A percentile compares a stretch with the other conserved stretches of the same genome.
phyloP scores from a whole-genome alignment of 2,888 invertebrate species.

The Ophion obscuratus region DNA sequence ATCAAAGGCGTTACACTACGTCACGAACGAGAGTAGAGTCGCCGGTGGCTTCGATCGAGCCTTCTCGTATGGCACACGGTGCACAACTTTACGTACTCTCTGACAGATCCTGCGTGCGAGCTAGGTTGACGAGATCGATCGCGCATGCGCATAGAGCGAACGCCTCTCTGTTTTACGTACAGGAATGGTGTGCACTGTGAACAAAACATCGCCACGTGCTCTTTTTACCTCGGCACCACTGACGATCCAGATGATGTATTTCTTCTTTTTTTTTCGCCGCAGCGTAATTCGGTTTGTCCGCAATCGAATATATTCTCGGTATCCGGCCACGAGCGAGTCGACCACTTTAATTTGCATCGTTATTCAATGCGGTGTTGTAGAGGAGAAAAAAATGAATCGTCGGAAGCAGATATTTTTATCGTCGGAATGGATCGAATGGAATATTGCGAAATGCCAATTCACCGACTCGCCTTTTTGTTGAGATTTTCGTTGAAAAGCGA shows the following conservation, averaged over 20 bases:
- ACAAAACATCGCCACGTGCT: slow-evolving; percentile 78
- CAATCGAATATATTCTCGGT: neutral
- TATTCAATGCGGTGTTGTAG: neutral
- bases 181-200: slow-evolving; percentile 49
- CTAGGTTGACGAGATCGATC: slow-evolving; percentile 41
- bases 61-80: slow-evolving; percentile 52
- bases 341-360: neutral
- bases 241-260: slow-evolving; percentile 3
- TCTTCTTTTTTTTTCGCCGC: neutral
- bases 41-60: slow-evolving; percentile 65
- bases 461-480: too few species aligned
- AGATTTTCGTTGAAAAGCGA: too few species aligned
- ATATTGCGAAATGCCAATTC: too few species aligned
- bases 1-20: slow-evolving; percentile 41
- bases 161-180: slow-evolving; percentile 17
- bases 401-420: too few species aligned
- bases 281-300: neutral
- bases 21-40: slow-evolving; percentile 66
- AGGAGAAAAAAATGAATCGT: neutral
- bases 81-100: slow-evolving; percentile 50
- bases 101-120: slow-evolving; percentile 61
- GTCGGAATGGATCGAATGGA: too few species aligned
- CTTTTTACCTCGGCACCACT: slow-evolving; percentile 25
- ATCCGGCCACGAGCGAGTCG: neutral
- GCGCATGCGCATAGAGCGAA: slow-evolving; percentile 69